Base-by-base conservation (phyloP, 2,113 vertebrate species). In the Corythornis madagascariensis region DNA sequence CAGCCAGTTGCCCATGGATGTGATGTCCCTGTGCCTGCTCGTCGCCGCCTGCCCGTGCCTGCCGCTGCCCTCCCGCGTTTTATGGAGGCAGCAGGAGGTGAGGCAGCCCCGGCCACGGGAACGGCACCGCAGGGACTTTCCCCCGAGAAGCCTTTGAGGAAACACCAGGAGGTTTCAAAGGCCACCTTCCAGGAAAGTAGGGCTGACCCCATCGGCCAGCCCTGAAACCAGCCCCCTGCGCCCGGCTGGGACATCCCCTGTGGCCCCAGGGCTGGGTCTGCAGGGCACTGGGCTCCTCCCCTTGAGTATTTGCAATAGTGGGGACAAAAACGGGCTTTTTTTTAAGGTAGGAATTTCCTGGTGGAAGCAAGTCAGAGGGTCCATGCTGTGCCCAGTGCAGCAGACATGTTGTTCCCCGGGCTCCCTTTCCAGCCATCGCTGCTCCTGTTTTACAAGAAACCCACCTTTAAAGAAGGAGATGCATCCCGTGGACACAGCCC, bases 1-100 rank as follows among this genome's bases (percentile, higher is more conserved):
- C 33, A 98, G 96, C 98, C 98, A 98, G 96, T 98, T 99, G 47
- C 96, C 97, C 98, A 99, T 99, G 70, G 56, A 38, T 88, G 53
- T 4, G 12, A 1, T 0, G 78, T 69, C 9, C 38, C 47, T 0
- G 70, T 72, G 7, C 47, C 47, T 5, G 19, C 16, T 50, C 4
- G 53, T 42, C 0, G 16, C 16, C 10, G 11, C 33, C 82, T 7
- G 45, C 43, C 18, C 6, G 10, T 13, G 5, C 33, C 61, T 11
- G 38, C 26, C 6, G n/a, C 70, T 28, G 14, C 57, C 88, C 6
- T 26, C 93, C 12, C 5, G 1, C 3, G 87, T 83, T 79, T 96
- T 96, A 97, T 94, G 81, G 80, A 64, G 73, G 64, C 15, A 5
- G 60, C 71, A 4, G 93, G 92, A 31, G 48, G 66, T 24, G 82